Conservation (phyloP, 2,888 invertebrate species). For the Actias luna region DNA sequence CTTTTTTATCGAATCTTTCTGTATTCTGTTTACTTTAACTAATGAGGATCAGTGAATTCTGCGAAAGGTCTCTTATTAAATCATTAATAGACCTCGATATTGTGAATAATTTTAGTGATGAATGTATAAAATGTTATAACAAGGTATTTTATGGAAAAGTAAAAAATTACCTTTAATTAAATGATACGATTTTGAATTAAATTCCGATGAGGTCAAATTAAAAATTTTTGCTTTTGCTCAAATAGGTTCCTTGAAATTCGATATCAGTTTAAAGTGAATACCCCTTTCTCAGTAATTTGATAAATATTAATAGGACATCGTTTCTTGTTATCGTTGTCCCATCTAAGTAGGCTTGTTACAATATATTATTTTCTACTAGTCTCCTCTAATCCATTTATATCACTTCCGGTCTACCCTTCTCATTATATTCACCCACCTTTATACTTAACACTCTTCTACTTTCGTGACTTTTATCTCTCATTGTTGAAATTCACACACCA, state of each 20-base stretch:
- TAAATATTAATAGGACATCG: too few species aligned
- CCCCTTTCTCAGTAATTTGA: too few species aligned
- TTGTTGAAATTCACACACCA: too few species aligned
- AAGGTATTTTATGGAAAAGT: background rate
- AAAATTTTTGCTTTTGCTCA: background rate
- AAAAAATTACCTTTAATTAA: background rate
- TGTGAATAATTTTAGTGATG: background rate
- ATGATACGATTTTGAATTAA: background rate
- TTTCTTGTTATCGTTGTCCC: too few species aligned
- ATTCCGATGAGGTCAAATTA: background rate
- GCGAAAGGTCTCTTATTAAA: constrained; percentile 4
- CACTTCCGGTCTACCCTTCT: too few species aligned
- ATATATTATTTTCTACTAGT: too few species aligned
- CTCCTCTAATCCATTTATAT: too few species aligned
- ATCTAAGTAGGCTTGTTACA: too few species aligned
- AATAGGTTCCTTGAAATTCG: background rate
- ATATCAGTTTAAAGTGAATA: background rate
- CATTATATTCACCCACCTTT: too few species aligned
- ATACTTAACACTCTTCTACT: too few species aligned
- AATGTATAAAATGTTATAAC: background rate
- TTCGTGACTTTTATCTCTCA: too few species aligned
- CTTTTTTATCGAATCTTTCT: constrained; percentile 11
- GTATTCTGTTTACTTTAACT: constrained; percentile 12
- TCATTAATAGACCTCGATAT: constrained; percentile 4
- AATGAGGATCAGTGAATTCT: constrained; percentile 12